Conservation (phyloP, 2,113 vertebrate species). For the Platichthys stellatus region DNA sequence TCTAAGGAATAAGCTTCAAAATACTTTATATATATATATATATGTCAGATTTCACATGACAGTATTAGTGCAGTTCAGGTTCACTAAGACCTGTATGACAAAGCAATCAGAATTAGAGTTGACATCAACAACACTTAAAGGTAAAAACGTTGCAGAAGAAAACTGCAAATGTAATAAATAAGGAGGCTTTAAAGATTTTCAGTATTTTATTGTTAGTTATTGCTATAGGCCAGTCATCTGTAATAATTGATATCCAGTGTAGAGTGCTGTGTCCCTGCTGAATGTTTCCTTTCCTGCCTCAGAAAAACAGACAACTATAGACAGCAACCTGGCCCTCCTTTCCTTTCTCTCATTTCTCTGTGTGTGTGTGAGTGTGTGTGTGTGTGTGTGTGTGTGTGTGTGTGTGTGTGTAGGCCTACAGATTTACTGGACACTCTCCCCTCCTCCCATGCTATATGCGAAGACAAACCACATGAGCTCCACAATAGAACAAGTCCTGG, state of each 20-base stretch:
- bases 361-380: neutral
- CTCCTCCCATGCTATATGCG: conserved; percentile 7
- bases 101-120: no score
- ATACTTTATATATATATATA: neutral
- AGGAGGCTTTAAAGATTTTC: no score
- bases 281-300: neutral
- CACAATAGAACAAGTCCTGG: neutral
- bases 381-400: neutral
- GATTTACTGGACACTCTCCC: conserved; percentile 7
- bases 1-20: neutral
- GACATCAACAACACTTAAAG: no score
- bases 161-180: no score
- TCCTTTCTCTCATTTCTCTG: neutral
- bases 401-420: neutral
- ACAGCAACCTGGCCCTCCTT: neutral
- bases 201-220: no score
- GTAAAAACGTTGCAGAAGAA: no score
- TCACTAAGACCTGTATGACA: no score
- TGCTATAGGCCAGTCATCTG: neutral
- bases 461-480: conserved; percentile 9
- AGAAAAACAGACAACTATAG: neutral
- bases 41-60: neutral
- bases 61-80: no score
- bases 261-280: neutral
- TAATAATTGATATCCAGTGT: neutral